Evolutionary conservation across 92 coral and sea anemone species (phyloP).

Genomic region (Siderastrea radians): DNA sequence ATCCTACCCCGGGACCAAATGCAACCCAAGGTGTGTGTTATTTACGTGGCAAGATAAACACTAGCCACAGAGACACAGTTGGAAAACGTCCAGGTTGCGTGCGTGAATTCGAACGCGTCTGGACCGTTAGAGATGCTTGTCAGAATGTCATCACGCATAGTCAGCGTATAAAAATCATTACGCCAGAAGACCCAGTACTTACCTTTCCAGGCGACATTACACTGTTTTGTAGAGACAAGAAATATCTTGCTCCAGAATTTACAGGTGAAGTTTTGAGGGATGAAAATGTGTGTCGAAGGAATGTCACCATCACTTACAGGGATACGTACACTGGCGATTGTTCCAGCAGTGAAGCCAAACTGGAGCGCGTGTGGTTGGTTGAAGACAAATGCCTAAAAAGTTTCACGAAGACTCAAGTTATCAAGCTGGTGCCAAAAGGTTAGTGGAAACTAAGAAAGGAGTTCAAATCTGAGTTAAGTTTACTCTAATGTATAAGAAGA

Average conservation of each 20-base stretch:
- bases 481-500: no score
- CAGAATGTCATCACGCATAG: constrained; percentile 60
- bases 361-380: constrained; percentile 84
- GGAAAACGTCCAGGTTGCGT: constrained; percentile 28
- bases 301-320: constrained; percentile 37
- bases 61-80: constrained; percentile 18
- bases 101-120: constrained; percentile 63
- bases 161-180: constrained; percentile 63
- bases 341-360: constrained; percentile 45
- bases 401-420: constrained; percentile 57
- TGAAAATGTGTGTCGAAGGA: constrained; percentile 38
- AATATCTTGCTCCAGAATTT: constrained; percentile 58
- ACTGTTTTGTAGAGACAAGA: constrained; percentile 66
- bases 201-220: constrained; percentile 63
- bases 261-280: constrained; percentile 41
- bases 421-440: constrained; percentile 75
- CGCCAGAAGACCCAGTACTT: constrained; percentile 61
- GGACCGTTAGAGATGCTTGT: constrained; percentile 85
- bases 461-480: no score
- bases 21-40: constrained; percentile 71
- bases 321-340: constrained; percentile 72
- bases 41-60: constrained; percentile 57
- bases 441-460: neutral
- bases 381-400: constrained; percentile 70
- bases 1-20: constrained; percentile 14